Evolutionary conservation across 2,113 vertebrate species (phyloP).

Genomic region (Gallinago undulata): DNA sequence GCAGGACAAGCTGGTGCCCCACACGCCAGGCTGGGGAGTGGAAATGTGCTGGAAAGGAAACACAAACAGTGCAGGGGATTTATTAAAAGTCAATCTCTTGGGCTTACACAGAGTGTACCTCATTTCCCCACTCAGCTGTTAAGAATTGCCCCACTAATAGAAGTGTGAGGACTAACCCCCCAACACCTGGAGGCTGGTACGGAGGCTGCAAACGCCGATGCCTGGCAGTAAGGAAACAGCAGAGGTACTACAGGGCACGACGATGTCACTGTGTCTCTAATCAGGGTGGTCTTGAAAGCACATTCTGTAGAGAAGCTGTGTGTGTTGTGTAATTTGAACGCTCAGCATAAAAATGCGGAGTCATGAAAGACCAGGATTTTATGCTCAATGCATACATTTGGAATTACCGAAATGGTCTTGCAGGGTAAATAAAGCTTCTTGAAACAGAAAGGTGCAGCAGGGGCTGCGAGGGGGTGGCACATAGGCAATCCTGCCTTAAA

Average conservation of each 20-base stretch:
- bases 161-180: not conserved
- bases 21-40: not conserved
- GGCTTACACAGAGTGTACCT: not conserved
- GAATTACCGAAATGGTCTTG: not conserved
- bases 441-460: not conserved
- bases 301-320: not conserved
- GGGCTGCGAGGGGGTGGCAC: not conserved
- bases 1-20: not conserved
- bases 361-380: not conserved
- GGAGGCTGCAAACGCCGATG: not conserved
- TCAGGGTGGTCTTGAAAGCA: not conserved
- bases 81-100: not conserved
- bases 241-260: not conserved
- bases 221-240: not conserved
- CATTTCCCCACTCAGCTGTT: not conserved
- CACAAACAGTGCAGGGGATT: not conserved
- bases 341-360: not conserved
- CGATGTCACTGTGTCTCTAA: not conserved
- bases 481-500: not conserved
- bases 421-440: not conserved
- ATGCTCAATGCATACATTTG: not conserved
- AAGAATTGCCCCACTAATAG: not conserved
- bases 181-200: not conserved
- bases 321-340: not conserved
- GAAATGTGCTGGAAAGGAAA: not conserved